phyloP scores from a whole-genome alignment of 2,888 invertebrate genomes.

The Sthenelais limicola region DNA sequence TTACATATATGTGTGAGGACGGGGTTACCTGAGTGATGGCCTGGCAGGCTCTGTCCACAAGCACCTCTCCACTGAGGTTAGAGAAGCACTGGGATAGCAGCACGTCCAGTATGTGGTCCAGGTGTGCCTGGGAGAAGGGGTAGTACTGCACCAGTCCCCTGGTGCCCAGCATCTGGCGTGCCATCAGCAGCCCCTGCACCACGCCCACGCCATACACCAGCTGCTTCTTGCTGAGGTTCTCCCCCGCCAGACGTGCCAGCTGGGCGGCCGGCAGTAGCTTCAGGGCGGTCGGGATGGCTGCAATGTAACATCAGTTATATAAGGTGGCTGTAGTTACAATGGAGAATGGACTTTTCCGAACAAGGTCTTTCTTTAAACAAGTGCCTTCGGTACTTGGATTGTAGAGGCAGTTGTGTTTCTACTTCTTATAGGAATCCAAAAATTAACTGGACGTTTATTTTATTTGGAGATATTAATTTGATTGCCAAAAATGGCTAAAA shows the following conservation, averaged over 20 bases:
- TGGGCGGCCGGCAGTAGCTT: constrained; percentile 56
- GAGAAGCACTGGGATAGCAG: constrained; percentile 40
- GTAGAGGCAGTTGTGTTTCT: too few relatives aligned
- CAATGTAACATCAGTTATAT: not conserved
- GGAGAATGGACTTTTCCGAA: too few relatives aligned
- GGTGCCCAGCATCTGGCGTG: constrained; percentile 65
- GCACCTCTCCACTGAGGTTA: not conserved
- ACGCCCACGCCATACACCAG: constrained; percentile 62
- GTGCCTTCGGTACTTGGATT: too few relatives aligned
- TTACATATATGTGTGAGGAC: too few relatives aligned
- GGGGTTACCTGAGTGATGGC: constrained; percentile 13
- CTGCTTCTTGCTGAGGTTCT: constrained; percentile 54
- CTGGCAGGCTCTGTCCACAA: constrained; percentile 3
- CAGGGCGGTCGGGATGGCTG: constrained; percentile 63
- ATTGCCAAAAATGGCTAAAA: too few relatives aligned
- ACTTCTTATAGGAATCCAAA: too few relatives aligned
- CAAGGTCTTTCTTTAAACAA: too few relatives aligned
- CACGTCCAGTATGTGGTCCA: constrained; percentile 56
- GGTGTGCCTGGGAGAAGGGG: constrained; percentile 58
- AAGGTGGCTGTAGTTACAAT: too few relatives aligned
- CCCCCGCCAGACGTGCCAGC: constrained; percentile 55
- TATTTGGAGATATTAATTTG: too few relatives aligned
- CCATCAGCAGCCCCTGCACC: constrained; percentile 62
- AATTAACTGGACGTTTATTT: too few relatives aligned
- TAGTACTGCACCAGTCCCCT: constrained; percentile 66